Percentiles rank a stretch among this genome's conserved stretches.
Evolutionary conservation across 2,797 vertebrate species (phyloP).

Genomic region (Protonibea diacanthus): DNA sequence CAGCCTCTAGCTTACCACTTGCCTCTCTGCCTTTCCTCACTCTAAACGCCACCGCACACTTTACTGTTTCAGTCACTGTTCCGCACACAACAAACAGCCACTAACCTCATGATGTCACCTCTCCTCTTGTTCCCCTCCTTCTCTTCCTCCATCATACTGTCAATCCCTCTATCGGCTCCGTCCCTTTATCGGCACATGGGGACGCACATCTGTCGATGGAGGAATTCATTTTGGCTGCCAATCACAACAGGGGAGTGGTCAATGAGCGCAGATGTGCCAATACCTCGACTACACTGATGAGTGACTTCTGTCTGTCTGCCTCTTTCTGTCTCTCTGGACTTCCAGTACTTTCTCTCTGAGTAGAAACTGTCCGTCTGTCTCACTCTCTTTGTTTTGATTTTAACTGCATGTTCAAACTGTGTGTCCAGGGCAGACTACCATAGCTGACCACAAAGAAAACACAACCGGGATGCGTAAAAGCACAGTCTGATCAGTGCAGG

Average conservation of each 20-base stretch:
- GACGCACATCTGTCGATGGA: slow-evolving; percentile 80
- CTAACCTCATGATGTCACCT: slow-evolving; percentile 70
- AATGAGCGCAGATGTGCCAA: slow-evolving; percentile 77
- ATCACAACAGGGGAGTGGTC: slow-evolving; percentile 79
- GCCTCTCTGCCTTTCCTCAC: slow-evolving; percentile 42
- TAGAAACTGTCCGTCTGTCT: slow-evolving; percentile 9
- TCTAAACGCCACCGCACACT: slow-evolving; percentile 22
- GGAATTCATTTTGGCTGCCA: slow-evolving; percentile 84
- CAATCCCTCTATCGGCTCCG: slow-evolving; percentile 72
- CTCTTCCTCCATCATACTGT: slow-evolving; percentile 79
- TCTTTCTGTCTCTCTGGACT: slow-evolving; percentile 27
- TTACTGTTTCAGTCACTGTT: slow-evolving; percentile 15
- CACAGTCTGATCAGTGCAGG: slow-evolving; percentile 25
- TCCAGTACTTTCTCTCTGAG: slow-evolving; percentile 34
- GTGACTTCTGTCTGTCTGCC: slow-evolving; percentile 74
- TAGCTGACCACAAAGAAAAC: slow-evolving; percentile 16
- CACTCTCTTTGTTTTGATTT: slow-evolving; percentile 8
- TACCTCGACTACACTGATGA: slow-evolving; percentile 77
- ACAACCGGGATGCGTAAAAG: slow-evolving; percentile 1
- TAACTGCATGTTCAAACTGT: background rate
- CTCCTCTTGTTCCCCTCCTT: slow-evolving; percentile 48
- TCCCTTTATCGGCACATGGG: slow-evolving; percentile 75
- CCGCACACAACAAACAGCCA: slow-evolving; percentile 31
- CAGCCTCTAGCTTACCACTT: slow-evolving; percentile 21
- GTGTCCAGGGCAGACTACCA: background rate